These are phyloP conservation scores for Bombus soroeensis DNA, from an alignment of 1,140 invertebrate genomes.

Conservation along the genomic window DNA sequence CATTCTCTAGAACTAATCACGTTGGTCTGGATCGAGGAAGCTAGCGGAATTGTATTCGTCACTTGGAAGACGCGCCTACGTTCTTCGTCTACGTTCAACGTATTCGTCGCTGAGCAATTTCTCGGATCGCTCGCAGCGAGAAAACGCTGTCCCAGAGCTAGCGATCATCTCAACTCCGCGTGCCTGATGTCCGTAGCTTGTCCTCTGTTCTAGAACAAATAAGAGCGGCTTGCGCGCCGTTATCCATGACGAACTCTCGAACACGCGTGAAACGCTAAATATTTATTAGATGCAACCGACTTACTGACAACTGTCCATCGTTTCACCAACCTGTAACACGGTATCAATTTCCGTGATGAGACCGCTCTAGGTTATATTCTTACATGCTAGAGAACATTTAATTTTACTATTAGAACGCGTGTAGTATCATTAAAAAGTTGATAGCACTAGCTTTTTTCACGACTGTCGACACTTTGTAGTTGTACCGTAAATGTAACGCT, in stretches of 20 bases:
- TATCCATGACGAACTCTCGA: slow-evolving; percentile 19
- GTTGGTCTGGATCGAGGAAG: not conserved
- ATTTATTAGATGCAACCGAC: slow-evolving; percentile 50
- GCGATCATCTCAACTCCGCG: not conserved
- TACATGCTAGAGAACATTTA: not conserved
- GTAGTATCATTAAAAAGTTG: not conserved
- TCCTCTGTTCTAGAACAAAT: slow-evolving; percentile 1
- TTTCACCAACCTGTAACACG: not conserved
- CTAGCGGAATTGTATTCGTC: slow-evolving; percentile 32
- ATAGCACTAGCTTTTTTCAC: not conserved
- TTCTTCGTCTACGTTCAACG: slow-evolving; percentile 14
- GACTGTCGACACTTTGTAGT: not conserved
- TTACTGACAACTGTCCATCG: slow-evolving; percentile 3
- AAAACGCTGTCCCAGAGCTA: slow-evolving; percentile 5
- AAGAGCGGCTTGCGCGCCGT: slow-evolving; percentile 8
- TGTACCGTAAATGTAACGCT: too few relatives aligned
- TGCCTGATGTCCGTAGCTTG: not conserved
- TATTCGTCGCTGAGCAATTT: slow-evolving; percentile 32
- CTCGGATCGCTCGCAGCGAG: slow-evolving; percentile 34
- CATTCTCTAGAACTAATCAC: not conserved
- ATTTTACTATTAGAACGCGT: not conserved
- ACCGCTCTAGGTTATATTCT: not conserved
- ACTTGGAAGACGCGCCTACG: slow-evolving; percentile 31
- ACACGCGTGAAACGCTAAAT: slow-evolving; percentile 48
- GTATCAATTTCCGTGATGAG: slow-evolving; percentile 22